phyloP scores from a whole-genome alignment of 2,888 invertebrate species.

The Andrena praecox region DNA sequence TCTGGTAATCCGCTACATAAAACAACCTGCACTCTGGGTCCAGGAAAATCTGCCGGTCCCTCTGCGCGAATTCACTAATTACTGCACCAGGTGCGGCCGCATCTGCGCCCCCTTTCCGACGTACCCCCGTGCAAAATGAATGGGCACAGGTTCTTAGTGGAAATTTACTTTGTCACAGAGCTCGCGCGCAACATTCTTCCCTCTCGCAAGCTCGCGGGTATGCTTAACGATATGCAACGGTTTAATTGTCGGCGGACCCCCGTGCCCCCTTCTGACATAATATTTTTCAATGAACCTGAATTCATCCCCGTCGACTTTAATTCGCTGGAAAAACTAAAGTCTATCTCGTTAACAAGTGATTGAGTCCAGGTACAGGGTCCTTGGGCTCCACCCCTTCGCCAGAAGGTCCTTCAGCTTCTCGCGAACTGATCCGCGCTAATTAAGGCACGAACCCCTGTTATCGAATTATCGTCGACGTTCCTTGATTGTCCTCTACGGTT shows the following conservation, averaged over 20 bases:
- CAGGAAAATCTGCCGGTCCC: not conserved
- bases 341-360: not conserved
- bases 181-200: not conserved
- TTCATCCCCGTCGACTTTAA: not conserved
- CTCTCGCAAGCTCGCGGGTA: not conserved
- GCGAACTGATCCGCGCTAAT: slow-evolving; percentile 10
- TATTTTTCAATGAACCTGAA: not conserved
- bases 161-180: slow-evolving; percentile 26
- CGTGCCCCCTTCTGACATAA: not conserved
- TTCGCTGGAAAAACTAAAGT: not conserved
- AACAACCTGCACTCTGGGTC: slow-evolving; percentile 8
- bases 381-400: not conserved
- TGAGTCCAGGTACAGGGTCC: not conserved
- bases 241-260: not conserved
- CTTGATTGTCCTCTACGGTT: slow-evolving; percentile 8
- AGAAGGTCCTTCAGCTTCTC: not conserved
- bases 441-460: slow-evolving; percentile 15
- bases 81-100: slow-evolving; percentile 16
- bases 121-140: not conserved
- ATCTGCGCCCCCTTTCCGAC: no score
- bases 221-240: not conserved
- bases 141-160: slow-evolving; percentile 30
- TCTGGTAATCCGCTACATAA: not conserved
- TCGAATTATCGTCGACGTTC: slow-evolving; percentile 22
- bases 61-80: slow-evolving; percentile 31